phyloP scores from a whole-genome alignment of 2,797 vertebrate species.

The Choloepus didactylus region DNA sequence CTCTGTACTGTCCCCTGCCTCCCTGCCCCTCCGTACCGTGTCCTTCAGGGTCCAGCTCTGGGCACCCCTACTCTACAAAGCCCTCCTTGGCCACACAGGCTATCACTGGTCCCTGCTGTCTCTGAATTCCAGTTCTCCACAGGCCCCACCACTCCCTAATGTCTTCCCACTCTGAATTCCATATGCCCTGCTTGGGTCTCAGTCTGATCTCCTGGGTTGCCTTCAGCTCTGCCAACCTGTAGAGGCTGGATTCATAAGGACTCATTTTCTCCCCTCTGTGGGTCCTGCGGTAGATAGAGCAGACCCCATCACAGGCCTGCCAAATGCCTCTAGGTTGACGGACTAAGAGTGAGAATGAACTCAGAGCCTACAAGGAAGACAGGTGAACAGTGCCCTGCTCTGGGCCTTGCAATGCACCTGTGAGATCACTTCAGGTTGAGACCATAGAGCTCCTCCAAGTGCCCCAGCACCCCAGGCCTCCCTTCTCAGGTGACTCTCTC shows the following conservation, averaged over 20 bases:
- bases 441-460: not conserved
- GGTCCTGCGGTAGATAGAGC: not conserved
- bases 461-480: not conserved
- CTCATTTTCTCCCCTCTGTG: not conserved
- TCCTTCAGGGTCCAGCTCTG: not conserved
- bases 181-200: not conserved
- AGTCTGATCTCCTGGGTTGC: not conserved
- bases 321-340: not conserved
- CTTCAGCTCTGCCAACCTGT: not conserved
- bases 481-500: conserved; percentile 62
- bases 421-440: not conserved
- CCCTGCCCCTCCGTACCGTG: not conserved
- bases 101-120: not conserved
- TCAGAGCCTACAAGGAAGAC: not conserved
- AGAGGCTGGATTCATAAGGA: not conserved
- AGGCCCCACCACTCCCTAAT: not conserved
- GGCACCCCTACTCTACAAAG: not conserved
- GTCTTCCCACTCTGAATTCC: not conserved
- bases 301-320: not conserved
- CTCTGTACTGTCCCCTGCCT: not conserved
- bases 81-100: not conserved
- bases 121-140: not conserved
- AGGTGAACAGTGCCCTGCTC: not conserved
- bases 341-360: not conserved
- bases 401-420: not conserved